Percentiles rank a stretch among this genome's conserved stretches.
phyloP scores from a whole-genome alignment of 1,140 invertebrate genomes.

The Ganaspis sp. region DNA sequence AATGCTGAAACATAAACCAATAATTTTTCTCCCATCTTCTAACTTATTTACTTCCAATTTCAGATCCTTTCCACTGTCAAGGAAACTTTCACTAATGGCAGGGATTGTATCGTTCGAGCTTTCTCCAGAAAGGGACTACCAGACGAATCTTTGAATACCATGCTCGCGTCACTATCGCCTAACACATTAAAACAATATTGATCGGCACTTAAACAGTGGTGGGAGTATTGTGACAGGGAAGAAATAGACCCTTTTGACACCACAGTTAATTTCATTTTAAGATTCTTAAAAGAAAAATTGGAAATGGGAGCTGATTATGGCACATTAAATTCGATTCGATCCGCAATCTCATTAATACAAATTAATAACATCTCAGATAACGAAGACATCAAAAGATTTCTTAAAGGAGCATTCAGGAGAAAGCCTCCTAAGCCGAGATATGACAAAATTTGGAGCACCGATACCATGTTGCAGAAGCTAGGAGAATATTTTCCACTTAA shows the following conservation, averaged over 20 bases:
- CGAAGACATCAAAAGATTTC: constrained; percentile 29
- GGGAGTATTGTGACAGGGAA: constrained; percentile 52
- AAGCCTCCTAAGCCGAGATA: constrained; percentile 42
- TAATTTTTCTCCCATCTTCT: not conserved
- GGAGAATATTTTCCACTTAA: constrained; percentile 27
- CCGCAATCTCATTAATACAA: constrained; percentile 40
- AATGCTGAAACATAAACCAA: not conserved
- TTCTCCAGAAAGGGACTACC: not conserved
- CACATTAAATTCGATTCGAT: constrained; percentile 40
- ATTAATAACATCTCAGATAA: constrained; percentile 25
- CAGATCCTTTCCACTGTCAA: not conserved
- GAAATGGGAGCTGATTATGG: constrained; percentile 40
- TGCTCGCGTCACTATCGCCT: constrained; percentile 56
- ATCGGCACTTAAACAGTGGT: constrained; percentile 53
- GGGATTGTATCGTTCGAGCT: not conserved
- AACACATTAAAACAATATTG: constrained; percentile 61
- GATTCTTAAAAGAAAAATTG: constrained; percentile 41
- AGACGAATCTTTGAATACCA: constrained; percentile 46
- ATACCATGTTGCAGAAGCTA: constrained; percentile 34
- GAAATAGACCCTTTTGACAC: constrained; percentile 38
- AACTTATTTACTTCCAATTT: not conserved
- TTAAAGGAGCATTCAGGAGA: constrained; percentile 38
- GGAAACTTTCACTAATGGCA: not conserved
- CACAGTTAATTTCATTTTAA: constrained; percentile 10
- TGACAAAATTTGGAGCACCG: constrained; percentile 37